Base-by-base conservation (phyloP, 2,797 vertebrate species). In the Gymnopithys bicolor region DNA sequence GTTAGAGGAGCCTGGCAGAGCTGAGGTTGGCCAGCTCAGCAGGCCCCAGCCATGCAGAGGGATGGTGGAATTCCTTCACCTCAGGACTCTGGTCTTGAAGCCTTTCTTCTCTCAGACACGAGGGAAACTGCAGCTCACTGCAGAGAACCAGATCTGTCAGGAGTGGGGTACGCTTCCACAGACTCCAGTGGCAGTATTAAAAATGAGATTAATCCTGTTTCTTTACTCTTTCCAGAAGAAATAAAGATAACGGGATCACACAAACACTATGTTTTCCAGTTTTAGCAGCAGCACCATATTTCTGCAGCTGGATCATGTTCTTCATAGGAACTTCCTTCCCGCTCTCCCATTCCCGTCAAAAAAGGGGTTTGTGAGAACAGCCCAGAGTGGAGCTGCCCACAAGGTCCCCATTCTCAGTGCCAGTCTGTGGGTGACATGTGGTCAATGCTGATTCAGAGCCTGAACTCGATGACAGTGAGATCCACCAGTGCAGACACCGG, bases 211-310 rank as follows among this genome's bases (percentile, higher is more conserved):
- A 75, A 84, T 66, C 62, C 49, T 45, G 35, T 78, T 81, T 23
- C 62, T 78, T 80, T 58, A 43, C 14, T 16, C 85, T 89, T 45
- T 45, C 45, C 25, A 41, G 71, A 76, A 87, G 79, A 45, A 59
- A 33, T 77, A 79, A 68, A 73, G 73, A 52, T 73, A 52, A 87
- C 64, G 33, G 32, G 39, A 33, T 60, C 63, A 43, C 32, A 22
- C 39, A 43, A 75, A 19, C 32, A 18, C 27, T 17, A 6, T 0
- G 0, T 30, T 62, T 58, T 53, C 78, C 66, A 58, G 13, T 41
- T 60, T 25, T 15, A 64, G 48, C 19, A 48, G n/a, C 0, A 69
- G 39, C 4, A 0, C 51, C 0, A 0, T 9, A 35, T 82, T 58
- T 41, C 63, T 39, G 48, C 80, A 88, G 87, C 76, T 92, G 84